A percentile compares a stretch with the other conserved stretches of the same genome.
These are phyloP conservation scores for Sinhomidia bicolor DNA, from an alignment of 2,888 invertebrate genomes.

Conservation along the genomic window DNA sequence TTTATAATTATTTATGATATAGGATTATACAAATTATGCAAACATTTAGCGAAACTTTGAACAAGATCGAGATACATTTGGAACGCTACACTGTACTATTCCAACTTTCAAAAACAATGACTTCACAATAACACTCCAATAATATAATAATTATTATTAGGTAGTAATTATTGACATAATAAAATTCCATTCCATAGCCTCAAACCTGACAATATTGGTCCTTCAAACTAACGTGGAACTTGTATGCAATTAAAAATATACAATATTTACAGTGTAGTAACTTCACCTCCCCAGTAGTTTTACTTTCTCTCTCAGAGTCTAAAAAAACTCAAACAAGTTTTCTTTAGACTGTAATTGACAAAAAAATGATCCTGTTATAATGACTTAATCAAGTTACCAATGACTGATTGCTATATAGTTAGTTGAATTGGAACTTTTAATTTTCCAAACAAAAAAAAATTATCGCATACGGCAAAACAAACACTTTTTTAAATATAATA, in stretches of 20 bases:
- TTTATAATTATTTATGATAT: background rate
- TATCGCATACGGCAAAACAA: too few species aligned
- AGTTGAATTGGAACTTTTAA: too few species aligned
- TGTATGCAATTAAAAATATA: background rate
- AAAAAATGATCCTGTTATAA: too few species aligned
- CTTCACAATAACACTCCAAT: background rate
- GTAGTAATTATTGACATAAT: background rate
- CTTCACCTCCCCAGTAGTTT: background rate
- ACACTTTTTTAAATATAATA: too few species aligned
- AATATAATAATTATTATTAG: background rate
- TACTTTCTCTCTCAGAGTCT: background rate
- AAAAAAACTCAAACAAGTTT: background rate
- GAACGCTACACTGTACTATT: conserved; percentile 15
- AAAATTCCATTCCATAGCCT: conserved; percentile 8
- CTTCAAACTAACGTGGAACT: background rate
- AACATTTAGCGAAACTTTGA: conserved; percentile 43
- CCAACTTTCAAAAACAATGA: background rate
- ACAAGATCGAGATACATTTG: conserved; percentile 50
- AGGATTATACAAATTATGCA: conserved; percentile 13
- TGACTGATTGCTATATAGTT: too few species aligned
- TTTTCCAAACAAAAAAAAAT: too few species aligned
- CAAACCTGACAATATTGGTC: conserved; percentile 22
- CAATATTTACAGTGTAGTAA: conserved; percentile 16
- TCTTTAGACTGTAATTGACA: too few species aligned
- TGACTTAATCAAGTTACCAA: too few species aligned